A percentile compares a stretch with the other conserved stretches of the same genome.
Evolutionary conservation across 2,113 vertebrate species (phyloP).

Genomic region (Micromys minutus): DNA sequence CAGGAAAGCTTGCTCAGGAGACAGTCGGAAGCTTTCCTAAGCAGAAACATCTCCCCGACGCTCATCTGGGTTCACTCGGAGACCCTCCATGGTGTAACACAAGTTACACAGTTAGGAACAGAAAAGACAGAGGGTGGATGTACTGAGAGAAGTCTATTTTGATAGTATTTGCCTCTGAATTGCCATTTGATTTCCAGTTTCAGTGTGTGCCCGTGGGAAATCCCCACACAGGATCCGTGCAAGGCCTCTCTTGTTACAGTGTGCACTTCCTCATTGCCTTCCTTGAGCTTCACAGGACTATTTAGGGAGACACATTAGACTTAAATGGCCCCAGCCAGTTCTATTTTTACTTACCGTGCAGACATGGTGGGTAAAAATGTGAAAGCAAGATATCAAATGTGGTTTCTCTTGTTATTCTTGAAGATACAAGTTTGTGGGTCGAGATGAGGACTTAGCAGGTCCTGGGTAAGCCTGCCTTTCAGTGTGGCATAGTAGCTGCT

Average conservation of each 20-base stretch:
- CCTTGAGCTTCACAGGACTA: conserved; percentile 28
- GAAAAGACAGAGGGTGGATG: not conserved
- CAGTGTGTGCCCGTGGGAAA: not conserved
- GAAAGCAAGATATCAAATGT: not conserved
- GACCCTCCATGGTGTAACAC: not conserved
- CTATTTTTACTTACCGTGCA: conserved; percentile 61
- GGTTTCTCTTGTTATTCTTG: conserved; percentile 44
- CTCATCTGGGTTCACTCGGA: conserved; percentile 23
- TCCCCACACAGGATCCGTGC: not conserved
- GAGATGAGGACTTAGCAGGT: not conserved
- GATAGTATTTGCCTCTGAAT: not conserved
- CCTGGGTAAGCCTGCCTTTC: not conserved
- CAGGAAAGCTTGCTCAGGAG: not conserved
- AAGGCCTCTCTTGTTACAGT: conserved; percentile 24
- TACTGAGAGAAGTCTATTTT: not conserved
- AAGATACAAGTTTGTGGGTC: not conserved
- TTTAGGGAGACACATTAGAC: conserved; percentile 14
- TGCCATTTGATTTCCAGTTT: conserved; percentile 42
- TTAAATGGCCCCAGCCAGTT: conserved; percentile 12
- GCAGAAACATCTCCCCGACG: not conserved
- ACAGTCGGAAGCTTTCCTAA: conserved; percentile 32
- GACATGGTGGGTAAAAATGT: not conserved
- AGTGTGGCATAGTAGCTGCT: not conserved
- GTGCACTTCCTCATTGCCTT: not conserved
- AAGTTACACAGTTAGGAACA: not conserved